These are phyloP conservation scores for Heliconius cydno DNA, from an alignment of 2,888 invertebrate species.

Conservation along the genomic window DNA sequence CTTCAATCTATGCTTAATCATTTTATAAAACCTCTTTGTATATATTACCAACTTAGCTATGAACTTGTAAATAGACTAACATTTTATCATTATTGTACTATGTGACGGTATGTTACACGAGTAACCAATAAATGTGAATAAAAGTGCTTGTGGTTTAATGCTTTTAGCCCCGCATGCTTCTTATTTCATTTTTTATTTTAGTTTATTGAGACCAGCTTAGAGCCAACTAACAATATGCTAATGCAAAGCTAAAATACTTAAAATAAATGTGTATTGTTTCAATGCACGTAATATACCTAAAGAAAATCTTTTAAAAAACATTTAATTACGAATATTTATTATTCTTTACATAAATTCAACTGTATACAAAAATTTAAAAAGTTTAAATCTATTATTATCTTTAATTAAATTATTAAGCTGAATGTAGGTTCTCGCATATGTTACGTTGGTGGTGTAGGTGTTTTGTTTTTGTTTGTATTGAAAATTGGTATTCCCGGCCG, in stretches of 20 bases:
- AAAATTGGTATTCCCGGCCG: constrained; percentile 66
- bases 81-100: constrained; percentile 68
- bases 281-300: neutral
- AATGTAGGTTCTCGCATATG: no score
- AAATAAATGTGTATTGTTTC: constrained; percentile 11
- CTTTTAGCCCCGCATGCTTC: constrained; percentile 81
- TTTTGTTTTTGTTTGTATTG: constrained; percentile 62
- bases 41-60: constrained; percentile 46
- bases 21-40: constrained; percentile 44
- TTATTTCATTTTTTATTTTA: constrained; percentile 57
- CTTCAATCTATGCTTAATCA: constrained; percentile 43
- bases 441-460: constrained; percentile 57
- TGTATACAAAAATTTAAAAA: neutral
- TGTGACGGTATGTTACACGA: constrained; percentile 69
- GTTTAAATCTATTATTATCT: neutral
- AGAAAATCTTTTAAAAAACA: neutral
- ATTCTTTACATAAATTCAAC: neutral
- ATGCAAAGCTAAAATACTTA: constrained; percentile 30
- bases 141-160: constrained; percentile 80
- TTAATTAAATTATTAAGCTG: neutral
- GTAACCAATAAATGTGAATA: constrained; percentile 79
- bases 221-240: constrained; percentile 51
- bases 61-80: constrained; percentile 54
- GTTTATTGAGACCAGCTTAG: constrained; percentile 68
- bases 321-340: neutral